Base-by-base conservation (phyloP, 23 tunicate genomes). In the Corella eumyota region DNA sequence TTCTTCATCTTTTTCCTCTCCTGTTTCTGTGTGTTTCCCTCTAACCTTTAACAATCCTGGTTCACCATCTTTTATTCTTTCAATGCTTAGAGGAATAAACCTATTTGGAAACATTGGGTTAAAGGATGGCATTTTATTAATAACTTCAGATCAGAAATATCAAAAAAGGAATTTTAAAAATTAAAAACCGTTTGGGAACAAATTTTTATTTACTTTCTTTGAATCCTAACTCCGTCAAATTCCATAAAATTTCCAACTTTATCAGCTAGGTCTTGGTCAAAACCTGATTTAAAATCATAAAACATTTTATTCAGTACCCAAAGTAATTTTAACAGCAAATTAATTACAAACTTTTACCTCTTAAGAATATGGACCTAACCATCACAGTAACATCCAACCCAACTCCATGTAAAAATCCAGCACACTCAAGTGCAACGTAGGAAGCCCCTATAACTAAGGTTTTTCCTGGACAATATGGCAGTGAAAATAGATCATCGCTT, bases 361-460 rank as follows among this genome's bases (percentile, higher is more conserved):
- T 57, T 54, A 91, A 36, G 36, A 81, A 78, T 38, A 91, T 91
- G 7, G 98, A 91, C 19, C 98, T 76, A 25, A 91, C 98, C 92
- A 80, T 80, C 19, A 91, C 77, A 26, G 84, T 81, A 57, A 81
- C 92, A 32, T 91, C 98, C 7, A 81, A 51, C 29, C 98, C 98
- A 31, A 91, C 17, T 4, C 98, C 98, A 2, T 65, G 52, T 0
- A 91, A 65, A 54, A 91, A 91, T 19, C 98, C 98, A 19, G 92
- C 98, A 51, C 98, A 91, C 55, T 91, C 98, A 35, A 91, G 70
- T 0, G 98, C 79, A 26, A 91, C 98, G 44, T 91, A 91, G 15
- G 91, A 80, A 1, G 92, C 98, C 11, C 98, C 98, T 29, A 91
- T 62, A 24, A 82, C 80, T 19, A 91, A 56, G 1, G 98, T 91